Percentiles rank a stretch among this genome's conserved stretches.
These are phyloP conservation scores for Leucania comma DNA, from an alignment of 2,888 invertebrate genomes.

Conservation along the genomic window DNA sequence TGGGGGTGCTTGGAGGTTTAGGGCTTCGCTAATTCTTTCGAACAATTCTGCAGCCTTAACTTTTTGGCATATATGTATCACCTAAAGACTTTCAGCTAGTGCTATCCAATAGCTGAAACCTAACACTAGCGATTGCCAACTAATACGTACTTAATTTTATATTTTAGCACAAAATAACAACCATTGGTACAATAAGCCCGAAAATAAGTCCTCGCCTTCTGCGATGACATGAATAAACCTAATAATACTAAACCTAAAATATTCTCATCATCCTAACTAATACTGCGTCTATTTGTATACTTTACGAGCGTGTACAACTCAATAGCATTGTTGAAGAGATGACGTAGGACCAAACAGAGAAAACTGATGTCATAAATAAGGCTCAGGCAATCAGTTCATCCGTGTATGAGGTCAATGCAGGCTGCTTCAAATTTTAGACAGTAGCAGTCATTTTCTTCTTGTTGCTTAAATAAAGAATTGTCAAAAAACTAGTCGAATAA, in stretches of 20 bases:
- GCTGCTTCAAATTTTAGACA: background rate
- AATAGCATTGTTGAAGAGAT: conserved; percentile 46
- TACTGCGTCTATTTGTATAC: conserved; percentile 27
- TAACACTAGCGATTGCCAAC: too few species aligned
- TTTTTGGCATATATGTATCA: too few species aligned
- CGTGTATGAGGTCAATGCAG: background rate
- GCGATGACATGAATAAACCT: background rate
- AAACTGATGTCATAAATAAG: conserved; percentile 50
- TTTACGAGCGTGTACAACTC: conserved; percentile 28
- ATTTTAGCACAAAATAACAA: too few species aligned
- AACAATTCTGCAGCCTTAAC: too few species aligned
- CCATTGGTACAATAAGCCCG: too few species aligned
- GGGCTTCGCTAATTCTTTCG: too few species aligned
- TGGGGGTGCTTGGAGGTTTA: too few species aligned
- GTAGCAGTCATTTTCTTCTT: too few species aligned
- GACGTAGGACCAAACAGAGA: conserved; percentile 31
- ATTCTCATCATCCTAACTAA: background rate
- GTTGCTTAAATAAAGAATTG: too few species aligned
- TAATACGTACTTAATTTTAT: too few species aligned
- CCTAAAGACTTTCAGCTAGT: too few species aligned
- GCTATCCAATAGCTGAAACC: too few species aligned
- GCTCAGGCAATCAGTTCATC: conserved; percentile 29
- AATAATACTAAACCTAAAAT: background rate
- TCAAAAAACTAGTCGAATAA: background rate
- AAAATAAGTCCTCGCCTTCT: background rate